Percentiles rank a stretch among this genome's conserved stretches.
Evolutionary conservation across 2,113 vertebrate species (phyloP).

Genomic region (Enhydra lutris): DNA sequence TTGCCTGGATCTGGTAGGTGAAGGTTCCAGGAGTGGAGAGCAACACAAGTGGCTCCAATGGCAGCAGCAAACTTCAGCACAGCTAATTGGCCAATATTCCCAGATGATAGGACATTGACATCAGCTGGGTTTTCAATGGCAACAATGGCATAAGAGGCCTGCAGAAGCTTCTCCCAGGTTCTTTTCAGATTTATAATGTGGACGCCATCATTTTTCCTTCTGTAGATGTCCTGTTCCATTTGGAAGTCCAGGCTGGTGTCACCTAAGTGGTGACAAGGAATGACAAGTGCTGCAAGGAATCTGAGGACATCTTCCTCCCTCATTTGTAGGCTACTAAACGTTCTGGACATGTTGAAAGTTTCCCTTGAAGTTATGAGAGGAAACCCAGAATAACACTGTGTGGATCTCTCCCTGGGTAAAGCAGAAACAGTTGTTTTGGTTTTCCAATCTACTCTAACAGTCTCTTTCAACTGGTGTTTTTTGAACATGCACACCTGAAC

Average conservation of each 20-base stretch:
- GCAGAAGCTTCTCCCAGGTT: background rate
- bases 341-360: background rate
- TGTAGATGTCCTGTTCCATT: background rate
- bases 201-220: background rate
- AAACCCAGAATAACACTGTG: background rate
- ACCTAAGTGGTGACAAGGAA: background rate
- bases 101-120: background rate
- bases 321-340: background rate
- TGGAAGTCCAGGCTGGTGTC: background rate
- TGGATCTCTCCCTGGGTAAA: background rate
- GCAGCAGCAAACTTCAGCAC: background rate
- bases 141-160: background rate
- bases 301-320: background rate
- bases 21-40: background rate
- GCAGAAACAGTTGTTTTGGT: background rate
- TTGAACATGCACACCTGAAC: slow-evolving; percentile 16
- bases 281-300: background rate
- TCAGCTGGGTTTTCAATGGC: background rate
- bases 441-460: background rate
- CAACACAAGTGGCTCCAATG: background rate
- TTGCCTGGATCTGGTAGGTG: background rate
- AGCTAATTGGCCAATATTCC: background rate
- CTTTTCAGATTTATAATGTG: background rate
- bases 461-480: background rate
- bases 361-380: background rate